Conservation (phyloP, 2,113 vertebrate species). For the Nymphicus hollandicus region DNA sequence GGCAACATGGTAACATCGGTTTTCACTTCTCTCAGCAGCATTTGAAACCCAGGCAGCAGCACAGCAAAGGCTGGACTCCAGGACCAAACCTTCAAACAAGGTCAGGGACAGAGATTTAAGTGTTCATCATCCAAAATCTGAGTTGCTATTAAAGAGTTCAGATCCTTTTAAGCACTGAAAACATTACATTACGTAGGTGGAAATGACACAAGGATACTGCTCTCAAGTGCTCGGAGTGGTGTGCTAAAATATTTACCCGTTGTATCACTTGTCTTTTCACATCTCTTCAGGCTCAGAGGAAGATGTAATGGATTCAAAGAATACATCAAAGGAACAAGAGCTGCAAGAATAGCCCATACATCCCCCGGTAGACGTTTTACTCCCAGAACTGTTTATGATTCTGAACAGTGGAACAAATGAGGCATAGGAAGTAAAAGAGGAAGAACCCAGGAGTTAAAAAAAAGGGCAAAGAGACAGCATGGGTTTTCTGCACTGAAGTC, state of each 20-base stretch:
- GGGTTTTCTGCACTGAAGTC: not conserved
- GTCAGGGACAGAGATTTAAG: not conserved
- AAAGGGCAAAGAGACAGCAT: not conserved
- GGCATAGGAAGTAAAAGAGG: not conserved
- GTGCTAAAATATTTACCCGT: not conserved
- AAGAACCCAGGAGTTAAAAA: not conserved
- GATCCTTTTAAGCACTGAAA: not conserved
- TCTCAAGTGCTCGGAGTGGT: not conserved
- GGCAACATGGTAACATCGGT: not conserved
- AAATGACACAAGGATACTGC: not conserved
- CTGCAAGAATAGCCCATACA: not conserved
- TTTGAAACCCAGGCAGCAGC: not conserved
- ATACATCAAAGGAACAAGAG: not conserved
- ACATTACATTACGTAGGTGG: not conserved
- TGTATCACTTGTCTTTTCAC: not conserved
- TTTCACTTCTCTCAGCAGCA: not conserved
- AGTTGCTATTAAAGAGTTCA: not conserved
- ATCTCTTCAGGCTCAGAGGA: slow-evolving; percentile 6
- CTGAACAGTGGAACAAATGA: not conserved
- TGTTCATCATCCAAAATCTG: not conserved
- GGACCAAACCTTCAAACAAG: not conserved
- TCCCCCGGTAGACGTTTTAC: not conserved
- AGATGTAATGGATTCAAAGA: not conserved
- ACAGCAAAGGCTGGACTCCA: not conserved
- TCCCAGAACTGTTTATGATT: not conserved